phyloP scores from a whole-genome alignment of 2,113 vertebrate genomes.

The Daboia siamensis region DNA sequence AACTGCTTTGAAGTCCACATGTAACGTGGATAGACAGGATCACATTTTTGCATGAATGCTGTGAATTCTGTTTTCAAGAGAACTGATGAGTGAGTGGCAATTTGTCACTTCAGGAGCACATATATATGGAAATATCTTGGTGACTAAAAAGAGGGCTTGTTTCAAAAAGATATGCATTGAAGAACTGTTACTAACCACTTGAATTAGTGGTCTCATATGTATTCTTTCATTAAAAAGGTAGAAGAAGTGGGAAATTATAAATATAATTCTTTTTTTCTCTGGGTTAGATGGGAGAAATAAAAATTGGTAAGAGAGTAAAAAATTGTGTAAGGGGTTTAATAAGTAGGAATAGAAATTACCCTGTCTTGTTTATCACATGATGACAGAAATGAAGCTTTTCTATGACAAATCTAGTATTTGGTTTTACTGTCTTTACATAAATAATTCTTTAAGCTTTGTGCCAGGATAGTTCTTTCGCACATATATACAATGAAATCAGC shows the following conservation, averaged over 20 bases:
- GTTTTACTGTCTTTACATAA: slow-evolving; percentile 32
- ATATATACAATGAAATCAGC: slow-evolving; percentile 52
- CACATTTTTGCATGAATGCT: not conserved
- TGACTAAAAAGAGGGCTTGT: not conserved
- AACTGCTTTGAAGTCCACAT: not conserved
- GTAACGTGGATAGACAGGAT: not conserved
- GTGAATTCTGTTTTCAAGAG: not conserved
- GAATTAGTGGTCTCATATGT: not conserved
- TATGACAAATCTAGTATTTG: not conserved
- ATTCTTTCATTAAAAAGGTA: not conserved
- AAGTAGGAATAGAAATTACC: not conserved
- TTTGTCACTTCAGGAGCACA: not conserved
- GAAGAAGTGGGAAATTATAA: not conserved
- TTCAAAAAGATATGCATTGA: not conserved
- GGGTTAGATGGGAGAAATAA: not conserved
- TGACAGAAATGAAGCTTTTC: not conserved
- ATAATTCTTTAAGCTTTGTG: slow-evolving; percentile 48
- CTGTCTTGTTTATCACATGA: not conserved
- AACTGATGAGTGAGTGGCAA: not conserved
- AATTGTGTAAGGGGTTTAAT: not conserved
- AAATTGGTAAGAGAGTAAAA: not conserved
- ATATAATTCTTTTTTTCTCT: not conserved
- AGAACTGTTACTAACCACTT: not conserved
- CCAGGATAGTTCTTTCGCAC: slow-evolving; percentile 25
- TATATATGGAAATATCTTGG: not conserved